Conservation (phyloP, 2,797 vertebrate genomes). For the Sylvilagus floridanus region DNA sequence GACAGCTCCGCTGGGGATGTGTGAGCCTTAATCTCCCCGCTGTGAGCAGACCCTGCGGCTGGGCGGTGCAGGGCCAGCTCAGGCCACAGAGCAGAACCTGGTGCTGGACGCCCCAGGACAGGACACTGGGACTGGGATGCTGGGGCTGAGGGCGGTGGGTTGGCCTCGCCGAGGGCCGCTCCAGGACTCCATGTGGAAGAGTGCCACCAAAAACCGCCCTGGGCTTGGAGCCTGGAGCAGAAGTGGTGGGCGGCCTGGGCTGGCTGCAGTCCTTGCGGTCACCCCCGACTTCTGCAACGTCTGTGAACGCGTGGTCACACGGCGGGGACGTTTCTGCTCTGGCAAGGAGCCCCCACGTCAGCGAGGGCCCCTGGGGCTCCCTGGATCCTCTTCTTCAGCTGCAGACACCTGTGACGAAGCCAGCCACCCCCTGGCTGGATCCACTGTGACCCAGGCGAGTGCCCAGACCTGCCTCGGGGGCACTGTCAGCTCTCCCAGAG, state of each 20-base stretch:
- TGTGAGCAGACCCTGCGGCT: accelerated
- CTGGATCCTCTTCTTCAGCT: not conserved
- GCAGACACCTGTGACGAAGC: no score
- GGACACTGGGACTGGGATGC: not conserved
- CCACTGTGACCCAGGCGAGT: no score
- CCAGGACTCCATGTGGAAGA: not conserved
- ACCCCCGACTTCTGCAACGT: no score
- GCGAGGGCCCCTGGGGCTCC: not conserved
- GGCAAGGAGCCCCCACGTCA: not conserved
- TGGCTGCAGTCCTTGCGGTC: accelerated
- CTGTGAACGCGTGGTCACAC: accelerated
- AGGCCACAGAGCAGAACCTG: accelerated
- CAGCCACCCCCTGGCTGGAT: no score
- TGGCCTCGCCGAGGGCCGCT: accelerated
- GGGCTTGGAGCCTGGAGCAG: not conserved
- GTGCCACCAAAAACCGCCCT: no score
- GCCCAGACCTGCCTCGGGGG: not conserved
- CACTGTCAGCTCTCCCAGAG: no score
- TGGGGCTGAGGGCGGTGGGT: accelerated
- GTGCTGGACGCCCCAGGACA: accelerated
- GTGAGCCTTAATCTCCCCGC: no score
- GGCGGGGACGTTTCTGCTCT: no score
- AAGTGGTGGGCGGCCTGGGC: accelerated
- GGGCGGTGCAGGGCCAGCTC: accelerated
- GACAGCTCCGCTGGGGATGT: accelerated